These are phyloP conservation scores for Melanaphis sacchari DNA, from an alignment of 1,140 invertebrate species.

Conservation along the genomic window DNA sequence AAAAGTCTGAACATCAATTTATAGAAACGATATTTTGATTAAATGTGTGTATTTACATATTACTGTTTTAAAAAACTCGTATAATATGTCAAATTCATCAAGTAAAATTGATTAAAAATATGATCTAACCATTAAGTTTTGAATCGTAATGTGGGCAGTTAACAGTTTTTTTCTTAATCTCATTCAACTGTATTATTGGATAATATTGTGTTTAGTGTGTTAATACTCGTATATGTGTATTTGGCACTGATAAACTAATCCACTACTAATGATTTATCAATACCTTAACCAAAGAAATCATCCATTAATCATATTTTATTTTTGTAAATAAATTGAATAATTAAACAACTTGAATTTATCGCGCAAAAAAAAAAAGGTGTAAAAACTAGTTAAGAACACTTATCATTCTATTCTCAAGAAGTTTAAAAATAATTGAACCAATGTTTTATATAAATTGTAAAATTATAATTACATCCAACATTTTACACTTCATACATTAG, in stretches of 20 bases:
- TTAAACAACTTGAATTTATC: not conserved
- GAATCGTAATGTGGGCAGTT: not conserved
- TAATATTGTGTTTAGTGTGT: not conserved
- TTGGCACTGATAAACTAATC: not conserved
- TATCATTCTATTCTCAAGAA: not conserved
- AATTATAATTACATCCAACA: not conserved
- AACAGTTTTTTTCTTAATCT: not conserved
- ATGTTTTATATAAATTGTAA: not conserved
- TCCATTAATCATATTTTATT: not conserved
- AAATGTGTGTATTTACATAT: not conserved
- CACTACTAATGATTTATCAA: not conserved
- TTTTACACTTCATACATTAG: too few species aligned
- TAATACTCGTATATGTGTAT: not conserved
- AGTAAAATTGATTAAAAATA: not conserved
- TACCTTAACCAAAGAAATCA: not conserved
- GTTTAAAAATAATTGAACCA: not conserved
- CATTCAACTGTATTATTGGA: not conserved
- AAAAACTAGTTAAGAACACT: not conserved
- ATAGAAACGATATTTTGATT: not conserved
- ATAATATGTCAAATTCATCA: not conserved
- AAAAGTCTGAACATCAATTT: not conserved
- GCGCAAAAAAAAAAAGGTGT: not conserved
- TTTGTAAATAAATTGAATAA: not conserved
- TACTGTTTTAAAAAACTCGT: not conserved
- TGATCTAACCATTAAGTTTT: not conserved